These are phyloP conservation scores for Molorchus minor DNA, from an alignment of 2,888 invertebrate genomes.

Conservation along the genomic window DNA sequence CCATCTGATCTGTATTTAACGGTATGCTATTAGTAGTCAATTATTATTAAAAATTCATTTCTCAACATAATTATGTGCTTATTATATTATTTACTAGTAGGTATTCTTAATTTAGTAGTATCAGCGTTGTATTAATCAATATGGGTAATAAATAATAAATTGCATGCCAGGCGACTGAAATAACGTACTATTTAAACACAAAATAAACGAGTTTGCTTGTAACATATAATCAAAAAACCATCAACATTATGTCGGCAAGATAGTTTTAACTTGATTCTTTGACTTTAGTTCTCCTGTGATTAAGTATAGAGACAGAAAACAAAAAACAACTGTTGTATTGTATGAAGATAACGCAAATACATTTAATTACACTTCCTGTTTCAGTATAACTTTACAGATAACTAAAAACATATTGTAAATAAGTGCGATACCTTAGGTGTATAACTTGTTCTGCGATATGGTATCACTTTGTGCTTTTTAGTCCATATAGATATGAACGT, in stretches of 20 bases:
- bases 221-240: conserved; percentile 44
- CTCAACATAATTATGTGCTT: conserved; percentile 28
- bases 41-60: conserved; percentile 26
- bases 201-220: conserved; percentile 43
- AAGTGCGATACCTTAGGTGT: conserved; percentile 18
- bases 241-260: conserved; percentile 41
- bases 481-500: conserved; percentile 27
- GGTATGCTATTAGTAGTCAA: conserved; percentile 22
- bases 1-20: no score
- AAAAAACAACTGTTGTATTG: not conserved
- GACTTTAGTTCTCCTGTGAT: not conserved
- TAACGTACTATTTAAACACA: conserved; percentile 43
- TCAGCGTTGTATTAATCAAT: conserved; percentile 16
- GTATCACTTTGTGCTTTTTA: conserved; percentile 21
- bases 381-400: conserved; percentile 10
- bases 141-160: conserved; percentile 34
- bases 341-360: conserved; percentile 3
- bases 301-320: not conserved
- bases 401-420: conserved; percentile 17
- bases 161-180: conserved; percentile 39
- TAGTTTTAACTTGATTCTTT: conserved; percentile 25
- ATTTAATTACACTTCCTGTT: conserved; percentile 22
- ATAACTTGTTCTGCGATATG: conserved; percentile 20
- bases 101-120: conserved; percentile 27
- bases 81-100: conserved; percentile 5